Conservation (phyloP, 2,113 vertebrate genomes). For the Antechinus flavipes region DNA sequence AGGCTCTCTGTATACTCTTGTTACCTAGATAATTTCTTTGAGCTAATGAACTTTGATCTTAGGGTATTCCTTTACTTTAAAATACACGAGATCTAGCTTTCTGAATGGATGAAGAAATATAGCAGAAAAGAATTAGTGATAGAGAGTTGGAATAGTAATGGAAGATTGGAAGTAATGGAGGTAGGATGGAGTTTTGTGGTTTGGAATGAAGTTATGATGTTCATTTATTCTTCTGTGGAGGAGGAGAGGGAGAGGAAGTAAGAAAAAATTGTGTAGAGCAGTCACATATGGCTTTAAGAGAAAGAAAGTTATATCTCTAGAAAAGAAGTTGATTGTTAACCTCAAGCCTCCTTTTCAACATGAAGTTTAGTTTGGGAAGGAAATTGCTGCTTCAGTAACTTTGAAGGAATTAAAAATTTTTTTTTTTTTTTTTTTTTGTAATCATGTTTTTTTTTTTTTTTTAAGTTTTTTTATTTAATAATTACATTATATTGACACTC, state of each 20-base stretch:
- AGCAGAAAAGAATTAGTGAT: background rate
- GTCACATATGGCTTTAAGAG: constrained; percentile 52
- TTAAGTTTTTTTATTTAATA: too few species aligned
- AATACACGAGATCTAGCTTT: constrained; percentile 55
- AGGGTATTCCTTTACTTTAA: constrained; percentile 65
- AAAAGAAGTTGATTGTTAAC: constrained; percentile 49
- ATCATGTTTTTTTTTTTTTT: too few species aligned
- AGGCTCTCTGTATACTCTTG: background rate
- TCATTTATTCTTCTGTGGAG: background rate
- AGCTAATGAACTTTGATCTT: constrained; percentile 73
- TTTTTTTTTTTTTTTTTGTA: constrained; percentile 30
- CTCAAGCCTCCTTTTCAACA: constrained; percentile 19
- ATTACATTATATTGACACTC: too few species aligned
- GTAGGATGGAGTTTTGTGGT: background rate
- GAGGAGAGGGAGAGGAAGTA: background rate
- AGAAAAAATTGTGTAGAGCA: constrained; percentile 40
- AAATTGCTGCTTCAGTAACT: background rate
- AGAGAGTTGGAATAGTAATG: constrained; percentile 24
- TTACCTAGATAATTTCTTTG: constrained; percentile 47
- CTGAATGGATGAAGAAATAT: constrained; percentile 38
- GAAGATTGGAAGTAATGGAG: too few species aligned
- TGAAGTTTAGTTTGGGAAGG: constrained; percentile 43
- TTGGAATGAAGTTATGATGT: background rate
- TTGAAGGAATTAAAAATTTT: constrained; percentile 10
- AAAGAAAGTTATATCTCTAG: constrained; percentile 34